Base-by-base conservation (phyloP, 1,140 invertebrate genomes). In the Drosophila nasuta region DNA sequence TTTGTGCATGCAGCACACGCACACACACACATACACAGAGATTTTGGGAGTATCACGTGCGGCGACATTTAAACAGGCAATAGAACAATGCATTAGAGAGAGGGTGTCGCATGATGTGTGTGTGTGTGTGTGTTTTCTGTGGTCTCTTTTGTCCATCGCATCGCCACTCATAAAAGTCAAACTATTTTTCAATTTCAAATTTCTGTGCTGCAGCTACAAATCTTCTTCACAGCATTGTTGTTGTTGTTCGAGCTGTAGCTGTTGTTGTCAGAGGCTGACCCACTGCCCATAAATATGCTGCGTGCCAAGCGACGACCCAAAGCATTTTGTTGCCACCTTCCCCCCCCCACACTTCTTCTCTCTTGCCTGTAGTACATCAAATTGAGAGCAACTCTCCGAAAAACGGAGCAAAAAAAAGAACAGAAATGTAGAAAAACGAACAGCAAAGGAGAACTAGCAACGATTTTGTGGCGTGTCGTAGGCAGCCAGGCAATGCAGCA, bases 111-210 rank as follows among this genome's bases (percentile, higher is more conserved):
- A 28, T 58, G 60, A 15, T 45, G 20, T 54, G 17, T 63, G 49
- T 54, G 59, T 65, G 28, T 54, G 3, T 25, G 3, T 25, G 20
- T 25, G 20, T 25, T 25, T 25, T 25, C n/a, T 35, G 33, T 15
- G 13, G 69, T 52, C 56, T 30, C 54, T 71, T 75, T 89, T 85
- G 81, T 81, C 68, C 75, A 79, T 74, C 62, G 78, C 75, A 79
- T 74, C 62, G 78, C 65, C 81, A 79, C 85, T 89, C 85, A 89
- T 89, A 89, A 89, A 89, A 89, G 85, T 89, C 86, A 72, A 89
- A 89, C 85, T 89, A 89, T 89, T 89, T 89, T 85, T 89, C 85
- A 89, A 89, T 89, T 89, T 89, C 85, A 89, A 89, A 89, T 89
- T 89, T 89, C 81, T 75, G 52, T 79, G 81, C 81, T 76, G 81